These are phyloP conservation scores for Meda fulgida DNA, from an alignment of 2,797 vertebrate genomes.

Conservation along the genomic window DNA sequence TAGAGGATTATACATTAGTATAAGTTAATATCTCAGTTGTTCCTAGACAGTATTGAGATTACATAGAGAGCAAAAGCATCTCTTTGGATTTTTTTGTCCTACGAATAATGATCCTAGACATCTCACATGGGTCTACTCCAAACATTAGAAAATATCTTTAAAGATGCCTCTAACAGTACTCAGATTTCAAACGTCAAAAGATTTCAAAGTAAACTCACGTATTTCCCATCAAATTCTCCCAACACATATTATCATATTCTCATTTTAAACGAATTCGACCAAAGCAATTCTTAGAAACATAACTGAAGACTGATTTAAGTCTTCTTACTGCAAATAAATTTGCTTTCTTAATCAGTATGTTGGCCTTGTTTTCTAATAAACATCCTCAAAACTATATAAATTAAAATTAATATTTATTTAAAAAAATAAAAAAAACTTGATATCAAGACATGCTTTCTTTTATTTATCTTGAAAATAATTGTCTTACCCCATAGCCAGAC, in stretches of 20 bases:
- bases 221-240: not conserved
- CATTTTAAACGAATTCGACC: not conserved
- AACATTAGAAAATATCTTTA: not conserved
- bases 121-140: not conserved
- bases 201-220: not conserved
- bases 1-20: not conserved
- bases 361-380: too few species aligned
- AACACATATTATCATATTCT: not conserved
- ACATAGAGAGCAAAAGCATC: not conserved
- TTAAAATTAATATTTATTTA: too few species aligned
- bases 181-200: not conserved
- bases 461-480: not conserved
- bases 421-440: too few species aligned
- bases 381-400: too few species aligned
- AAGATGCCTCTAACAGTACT: not conserved
- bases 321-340: not conserved
- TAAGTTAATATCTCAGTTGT: not conserved
- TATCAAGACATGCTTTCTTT: not conserved
- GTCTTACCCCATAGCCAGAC: not conserved
- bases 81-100: not conserved
- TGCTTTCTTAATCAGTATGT: not conserved
- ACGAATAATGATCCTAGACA: not conserved
- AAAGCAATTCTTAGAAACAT: not conserved
- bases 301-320: not conserved
- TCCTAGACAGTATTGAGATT: not conserved